Percentiles rank a stretch among this genome's conserved stretches.
phyloP scores from a whole-genome alignment of 2,888 invertebrate species.

The Dryomyza anilis region DNA sequence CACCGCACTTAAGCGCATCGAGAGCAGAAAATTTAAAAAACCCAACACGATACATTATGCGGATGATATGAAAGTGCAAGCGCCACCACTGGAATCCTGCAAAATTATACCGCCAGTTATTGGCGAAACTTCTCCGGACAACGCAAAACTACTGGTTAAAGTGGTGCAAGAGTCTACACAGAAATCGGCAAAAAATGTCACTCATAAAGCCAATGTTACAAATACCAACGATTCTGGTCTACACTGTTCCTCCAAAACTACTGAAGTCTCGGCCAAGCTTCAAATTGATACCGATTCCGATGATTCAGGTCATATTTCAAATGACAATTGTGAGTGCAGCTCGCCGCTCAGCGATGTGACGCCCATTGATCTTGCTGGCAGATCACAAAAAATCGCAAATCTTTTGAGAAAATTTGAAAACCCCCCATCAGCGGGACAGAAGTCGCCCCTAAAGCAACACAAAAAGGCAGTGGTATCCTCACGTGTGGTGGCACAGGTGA shows the following conservation, averaged over 20 bases:
- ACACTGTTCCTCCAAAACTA: conserved; percentile 2
- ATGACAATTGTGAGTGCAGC: conserved; percentile 65
- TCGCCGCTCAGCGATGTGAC: conserved; percentile 25
- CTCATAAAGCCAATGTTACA: too few relatives aligned
- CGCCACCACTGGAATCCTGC: conserved; percentile 54
- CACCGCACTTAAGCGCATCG: background rate
- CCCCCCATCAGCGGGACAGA: conserved; percentile 14
- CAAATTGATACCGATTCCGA: conserved; percentile 67
- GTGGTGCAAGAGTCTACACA: conserved; percentile 43
- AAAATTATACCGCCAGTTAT: conserved; percentile 57
- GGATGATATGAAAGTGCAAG: conserved; percentile 52
- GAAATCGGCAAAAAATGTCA: too few relatives aligned
- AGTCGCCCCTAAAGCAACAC: conserved; percentile 13
- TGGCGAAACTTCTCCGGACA: conserved; percentile 55
- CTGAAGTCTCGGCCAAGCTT: conserved; percentile 6
- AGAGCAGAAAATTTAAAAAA: conserved; percentile 25
- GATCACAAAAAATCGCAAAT: conserved; percentile 51
- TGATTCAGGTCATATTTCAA: conserved; percentile 82
- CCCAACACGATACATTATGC: conserved; percentile 46
- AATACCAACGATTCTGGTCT: conserved; percentile 1
- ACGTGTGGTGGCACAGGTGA: conserved; percentile 52
- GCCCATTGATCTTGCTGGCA: conserved; percentile 28
- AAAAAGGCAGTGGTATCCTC: conserved; percentile 26
- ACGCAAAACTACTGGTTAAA: conserved; percentile 55
- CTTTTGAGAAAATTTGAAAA: conserved; percentile 55